Evolutionary conservation across 1,140 invertebrate genomes (phyloP).

Genomic region (Calephelis virginiensis): DNA sequence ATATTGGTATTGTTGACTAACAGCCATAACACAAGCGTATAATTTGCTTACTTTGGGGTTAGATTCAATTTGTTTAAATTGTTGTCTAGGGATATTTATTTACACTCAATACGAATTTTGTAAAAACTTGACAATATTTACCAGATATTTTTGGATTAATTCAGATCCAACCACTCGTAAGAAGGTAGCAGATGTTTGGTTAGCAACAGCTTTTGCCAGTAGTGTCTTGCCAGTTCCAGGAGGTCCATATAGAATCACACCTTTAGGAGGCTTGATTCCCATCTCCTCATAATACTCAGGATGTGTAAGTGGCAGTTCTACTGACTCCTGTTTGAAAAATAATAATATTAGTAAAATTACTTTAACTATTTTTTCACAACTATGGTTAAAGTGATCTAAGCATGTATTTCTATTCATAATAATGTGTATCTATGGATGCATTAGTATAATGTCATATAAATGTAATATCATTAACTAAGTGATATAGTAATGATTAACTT

Average conservation of each 20-base stretch:
- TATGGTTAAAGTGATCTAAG: no score
- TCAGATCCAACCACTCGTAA: slow-evolving; percentile 98
- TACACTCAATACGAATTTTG: slow-evolving; percentile 19
- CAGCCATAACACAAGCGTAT: no score
- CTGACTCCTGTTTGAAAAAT: slow-evolving; percentile 90
- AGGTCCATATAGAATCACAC: slow-evolving; percentile 98
- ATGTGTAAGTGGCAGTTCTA: slow-evolving; percentile 98
- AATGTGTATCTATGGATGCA: no score
- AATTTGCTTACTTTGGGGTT: no score
- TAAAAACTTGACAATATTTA: slow-evolving; percentile 56
- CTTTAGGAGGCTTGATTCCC: slow-evolving; percentile 99
- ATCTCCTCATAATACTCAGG: slow-evolving; percentile 99
- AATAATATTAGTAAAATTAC: slow-evolving; percentile 6
- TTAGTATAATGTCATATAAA: no score
- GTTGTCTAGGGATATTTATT: no score
- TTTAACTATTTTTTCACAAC: not conserved
- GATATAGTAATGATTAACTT: not conserved
- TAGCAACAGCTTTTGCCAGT: slow-evolving; percentile 98
- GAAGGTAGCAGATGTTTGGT: slow-evolving; percentile 99
- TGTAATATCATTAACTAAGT: no score
- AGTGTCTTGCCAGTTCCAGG: slow-evolving; percentile 99
- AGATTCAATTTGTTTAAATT: no score
- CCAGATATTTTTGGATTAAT: slow-evolving; percentile 99
- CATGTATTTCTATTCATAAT: no score
- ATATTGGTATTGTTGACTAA: no score